Base-by-base conservation (phyloP, 2,797 vertebrate species). In the Malacoraja senta region DNA sequence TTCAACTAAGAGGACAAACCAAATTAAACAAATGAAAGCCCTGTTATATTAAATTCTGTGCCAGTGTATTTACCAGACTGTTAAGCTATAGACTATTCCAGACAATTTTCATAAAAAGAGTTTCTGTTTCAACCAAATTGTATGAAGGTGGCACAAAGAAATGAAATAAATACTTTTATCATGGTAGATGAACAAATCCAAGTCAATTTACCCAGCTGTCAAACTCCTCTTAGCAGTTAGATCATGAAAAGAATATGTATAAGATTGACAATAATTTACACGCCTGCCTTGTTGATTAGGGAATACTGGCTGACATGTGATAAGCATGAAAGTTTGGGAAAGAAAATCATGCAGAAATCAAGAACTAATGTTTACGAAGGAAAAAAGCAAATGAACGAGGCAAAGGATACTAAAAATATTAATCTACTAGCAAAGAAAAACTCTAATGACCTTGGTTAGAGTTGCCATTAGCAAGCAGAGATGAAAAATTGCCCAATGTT, bases 161-260 rank as follows among this genome's bases (percentile, higher is more conserved):
- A 44, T 81, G 35, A 21, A 21, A 44, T 8, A 81, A 44, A 26
- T 24, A 63, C 58, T 86, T 86, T 63, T 63, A 26, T 86, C 53
- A n/a, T n/a, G 10, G 58, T 61, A 86, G 83, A 63, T 29, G 53
- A 86, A 61, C 81, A 84, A 84, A 86, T 86, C 58, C 10, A 86
- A 86, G 83, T 61, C 58, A n/a, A 17, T 58, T 86, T 17, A 86
- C 1, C 13, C 1, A n/a, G 58, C 83, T 86, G 58, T 86, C 83
- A 86, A 86, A 86, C 26, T n/a, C 53, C 26, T n/a, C 29, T 63
- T n/a, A 29, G 4, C 29, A 86, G 12, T 81, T 3, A 63, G 29
- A 2, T 86, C 83, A 17, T 17, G 29, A 63, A 63, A 13, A n/a
- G 26, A 71, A 38, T 21, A 91, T 24, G 12, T 91, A 72, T 71